Percentiles rank a stretch among this genome's conserved stretches.
phyloP scores from a whole-genome alignment of 2,113 vertebrate species.

The Indicator indicator region DNA sequence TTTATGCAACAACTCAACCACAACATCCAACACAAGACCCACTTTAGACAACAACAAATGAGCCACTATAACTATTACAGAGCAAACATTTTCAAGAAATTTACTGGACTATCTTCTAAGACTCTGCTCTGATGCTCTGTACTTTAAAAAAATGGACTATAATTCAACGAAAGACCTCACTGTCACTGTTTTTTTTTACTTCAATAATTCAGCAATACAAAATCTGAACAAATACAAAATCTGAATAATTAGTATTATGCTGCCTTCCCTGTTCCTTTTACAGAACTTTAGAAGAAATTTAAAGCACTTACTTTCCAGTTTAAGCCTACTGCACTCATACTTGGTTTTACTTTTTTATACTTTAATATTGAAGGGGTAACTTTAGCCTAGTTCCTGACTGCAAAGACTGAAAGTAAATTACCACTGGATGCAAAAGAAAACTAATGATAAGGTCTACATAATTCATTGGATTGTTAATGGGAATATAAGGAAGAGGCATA shows the following conservation, averaged over 20 bases:
- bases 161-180: neutral
- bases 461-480: too few species aligned
- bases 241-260: neutral
- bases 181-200: neutral
- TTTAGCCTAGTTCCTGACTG: too few species aligned
- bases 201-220: neutral
- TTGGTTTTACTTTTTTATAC: neutral
- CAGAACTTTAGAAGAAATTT: neutral
- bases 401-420: too few species aligned
- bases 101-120: neutral
- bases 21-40: neutral
- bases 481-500: too few species aligned
- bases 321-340: neutral
- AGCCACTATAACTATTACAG: neutral
- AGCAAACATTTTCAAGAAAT: neutral
- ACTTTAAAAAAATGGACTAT: neutral
- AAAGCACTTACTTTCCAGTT: neutral
- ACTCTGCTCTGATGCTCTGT: neutral
- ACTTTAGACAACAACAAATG: rapidly evolving
- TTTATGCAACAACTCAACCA: neutral
- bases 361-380: too few species aligned
- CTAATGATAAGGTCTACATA: too few species aligned
- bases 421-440: too few species aligned
- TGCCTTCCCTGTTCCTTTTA: neutral
- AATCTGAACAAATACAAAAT: neutral